Evolutionary conservation across 1,140 invertebrate genomes (phyloP).

Genomic region (Geopemphigus sp.): DNA sequence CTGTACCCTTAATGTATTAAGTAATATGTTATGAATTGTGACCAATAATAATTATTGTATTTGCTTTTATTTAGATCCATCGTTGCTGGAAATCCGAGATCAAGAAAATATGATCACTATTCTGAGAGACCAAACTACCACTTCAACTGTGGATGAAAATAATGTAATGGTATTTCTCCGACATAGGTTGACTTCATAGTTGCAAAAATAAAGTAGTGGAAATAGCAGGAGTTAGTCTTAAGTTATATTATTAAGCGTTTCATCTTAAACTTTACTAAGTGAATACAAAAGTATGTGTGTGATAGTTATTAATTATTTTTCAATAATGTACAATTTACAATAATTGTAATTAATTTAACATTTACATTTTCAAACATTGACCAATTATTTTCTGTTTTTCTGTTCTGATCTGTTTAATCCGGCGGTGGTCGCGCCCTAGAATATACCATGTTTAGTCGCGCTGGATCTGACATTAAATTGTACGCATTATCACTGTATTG

Average conservation of each 20-base stretch:
- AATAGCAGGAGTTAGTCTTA: not conserved
- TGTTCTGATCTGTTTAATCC: not conserved
- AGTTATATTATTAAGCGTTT: not conserved
- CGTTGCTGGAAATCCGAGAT: conserved; percentile 35
- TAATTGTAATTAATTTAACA: not conserved
- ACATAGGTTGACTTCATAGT: not conserved
- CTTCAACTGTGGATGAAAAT: not conserved
- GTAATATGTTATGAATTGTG: not conserved
- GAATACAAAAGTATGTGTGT: conserved; percentile 22
- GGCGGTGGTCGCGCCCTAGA: no score
- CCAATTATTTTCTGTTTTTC: not conserved
- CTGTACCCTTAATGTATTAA: not conserved
- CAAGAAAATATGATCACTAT: conserved; percentile 41
- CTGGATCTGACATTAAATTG: no score
- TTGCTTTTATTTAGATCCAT: conserved; percentile 8
- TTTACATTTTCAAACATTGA: not conserved
- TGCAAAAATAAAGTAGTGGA: not conserved
- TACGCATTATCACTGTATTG: no score
- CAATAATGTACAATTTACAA: not conserved
- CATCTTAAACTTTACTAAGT: not conserved
- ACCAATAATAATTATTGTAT: not conserved
- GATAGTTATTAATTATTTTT: conserved; percentile 15
- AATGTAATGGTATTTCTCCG: conserved; percentile 10
- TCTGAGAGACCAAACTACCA: conserved; percentile 1
- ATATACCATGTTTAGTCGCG: no score